Conservation (phyloP, 2,113 vertebrate species). For the Coracopsis vasa region DNA sequence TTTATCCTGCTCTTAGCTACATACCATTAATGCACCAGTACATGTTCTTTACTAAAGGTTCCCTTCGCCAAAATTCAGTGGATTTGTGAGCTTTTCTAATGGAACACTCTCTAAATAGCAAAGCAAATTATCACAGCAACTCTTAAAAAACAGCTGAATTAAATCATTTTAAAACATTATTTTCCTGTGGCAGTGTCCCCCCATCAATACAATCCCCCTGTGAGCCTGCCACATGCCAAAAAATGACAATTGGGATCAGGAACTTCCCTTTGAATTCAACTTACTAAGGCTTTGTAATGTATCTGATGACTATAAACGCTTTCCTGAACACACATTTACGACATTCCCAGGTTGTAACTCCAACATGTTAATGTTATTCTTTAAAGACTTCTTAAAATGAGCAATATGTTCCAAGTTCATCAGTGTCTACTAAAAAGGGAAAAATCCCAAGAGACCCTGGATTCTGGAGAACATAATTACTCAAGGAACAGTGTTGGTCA, state of each 20-base stretch:
- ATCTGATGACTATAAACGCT: not conserved
- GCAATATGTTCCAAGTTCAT: not conserved
- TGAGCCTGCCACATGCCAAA: not conserved
- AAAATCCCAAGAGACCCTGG: not conserved
- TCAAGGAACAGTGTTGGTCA: not conserved
- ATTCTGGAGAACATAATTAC: not conserved
- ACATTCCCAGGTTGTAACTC: not conserved
- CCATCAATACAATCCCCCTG: not conserved
- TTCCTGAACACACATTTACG: not conserved
- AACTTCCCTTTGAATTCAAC: not conserved
- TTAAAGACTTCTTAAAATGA: not conserved
- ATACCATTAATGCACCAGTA: not conserved
- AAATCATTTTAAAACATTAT: not conserved
- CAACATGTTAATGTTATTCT: not conserved
- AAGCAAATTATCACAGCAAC: not conserved
- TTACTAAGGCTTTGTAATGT: not conserved
- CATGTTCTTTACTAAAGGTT: not conserved
- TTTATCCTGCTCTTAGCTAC: not conserved
- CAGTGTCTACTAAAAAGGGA: not conserved
- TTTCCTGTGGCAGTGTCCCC: not conserved
- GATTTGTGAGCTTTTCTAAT: not conserved
- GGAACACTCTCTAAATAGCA: not conserved
- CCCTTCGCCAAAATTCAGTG: not conserved
- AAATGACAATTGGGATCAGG: not conserved
- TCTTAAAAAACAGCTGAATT: not conserved